Evolutionary conservation across 1,140 invertebrate species (phyloP), one percentile per base, ranked within the genome.

Genomic region (Argopecten irradians): DNA sequence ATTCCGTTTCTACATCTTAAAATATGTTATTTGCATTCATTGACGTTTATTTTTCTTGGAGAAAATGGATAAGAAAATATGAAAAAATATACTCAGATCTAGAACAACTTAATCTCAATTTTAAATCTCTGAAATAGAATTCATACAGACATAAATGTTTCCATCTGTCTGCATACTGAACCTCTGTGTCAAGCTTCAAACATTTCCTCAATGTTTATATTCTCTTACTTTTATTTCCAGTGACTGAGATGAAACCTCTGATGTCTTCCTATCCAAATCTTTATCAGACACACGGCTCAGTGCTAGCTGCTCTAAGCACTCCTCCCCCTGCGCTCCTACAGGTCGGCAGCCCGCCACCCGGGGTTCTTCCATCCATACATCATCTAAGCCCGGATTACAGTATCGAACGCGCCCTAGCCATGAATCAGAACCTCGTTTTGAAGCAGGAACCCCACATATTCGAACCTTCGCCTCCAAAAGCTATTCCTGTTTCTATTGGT

Each of bases 401-500:
- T 34, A 39, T 87, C 28, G 71, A 86, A 39, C 83, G 86, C 39
- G 84, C 87, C 87, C 86, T 90, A 84, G 83, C 86, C 33, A 87
- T 87, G 85, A 34, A 86, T 34, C 83, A 84, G n/a, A 84, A 86
- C 22, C 33, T 90, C 7, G 84, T 87, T n/a, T 28, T 90, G 86
- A 90, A 90, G 36, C 89, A 90, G 41, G 89, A 90, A 46, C 89
- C 89, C 35, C 41, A 84, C 33, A 90, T 90, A 55, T 90, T 90
- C 83, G 89, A 90, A 83, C 89, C 89, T 0, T 90, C 89, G 41
- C 89, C 89, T 11, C 89, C 89, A n/a, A 90, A 90, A 88, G 89
- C 89, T 13, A 87, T 90, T 71, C 89, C 89, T 28, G 89, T 90
- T 41, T 43, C 89, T 19, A 85, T 90, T 34, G 84, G 86, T 32